Percentiles rank a stretch among this genome's conserved stretches.
These are phyloP conservation scores for Cydia amplana DNA, from an alignment of 1,140 invertebrate genomes.

Conservation along the genomic window DNA sequence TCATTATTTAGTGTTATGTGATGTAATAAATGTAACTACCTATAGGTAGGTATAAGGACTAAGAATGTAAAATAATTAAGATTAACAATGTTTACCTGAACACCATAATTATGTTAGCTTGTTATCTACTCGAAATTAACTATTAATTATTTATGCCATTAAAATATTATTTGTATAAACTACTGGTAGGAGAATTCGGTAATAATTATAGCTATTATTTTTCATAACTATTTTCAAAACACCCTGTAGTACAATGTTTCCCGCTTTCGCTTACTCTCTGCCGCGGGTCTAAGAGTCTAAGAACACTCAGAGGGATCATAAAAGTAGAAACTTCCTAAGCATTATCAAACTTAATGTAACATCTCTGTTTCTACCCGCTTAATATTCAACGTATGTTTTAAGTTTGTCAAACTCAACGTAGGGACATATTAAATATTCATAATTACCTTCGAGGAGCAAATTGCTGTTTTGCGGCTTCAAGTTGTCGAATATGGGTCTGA, in stretches of 20 bases:
- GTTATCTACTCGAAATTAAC: no score
- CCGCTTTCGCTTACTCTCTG: constrained; percentile 36
- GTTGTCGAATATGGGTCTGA: constrained; percentile 86
- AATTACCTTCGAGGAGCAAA: constrained; percentile 88
- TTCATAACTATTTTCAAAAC: constrained; percentile 39
- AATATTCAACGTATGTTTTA: constrained; percentile 62
- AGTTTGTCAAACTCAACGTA: constrained; percentile 52
- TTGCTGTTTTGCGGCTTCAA: constrained; percentile 85
- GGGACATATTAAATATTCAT: constrained; percentile 65
- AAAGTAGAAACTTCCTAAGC: constrained; percentile 57
- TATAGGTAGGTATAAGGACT: no score
- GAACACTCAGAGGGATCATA: constrained; percentile 52
- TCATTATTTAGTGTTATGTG: no score
- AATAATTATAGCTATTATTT: not conserved
- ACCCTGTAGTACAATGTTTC: constrained; percentile 42
- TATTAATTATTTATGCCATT: no score
- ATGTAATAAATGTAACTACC: no score
- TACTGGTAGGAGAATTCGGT: not conserved
- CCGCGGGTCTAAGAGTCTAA: constrained; percentile 40
- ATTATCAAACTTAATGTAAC: constrained; percentile 51
- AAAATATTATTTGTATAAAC: not conserved
- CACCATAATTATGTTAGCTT: no score
- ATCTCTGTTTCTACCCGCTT: constrained; percentile 53
- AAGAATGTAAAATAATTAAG: no score
- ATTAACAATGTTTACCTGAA: no score